Evolutionary conservation across 2,113 vertebrate species (phyloP), one percentile per base, ranked within the genome.

Genomic region (Uria lomvia): DNA sequence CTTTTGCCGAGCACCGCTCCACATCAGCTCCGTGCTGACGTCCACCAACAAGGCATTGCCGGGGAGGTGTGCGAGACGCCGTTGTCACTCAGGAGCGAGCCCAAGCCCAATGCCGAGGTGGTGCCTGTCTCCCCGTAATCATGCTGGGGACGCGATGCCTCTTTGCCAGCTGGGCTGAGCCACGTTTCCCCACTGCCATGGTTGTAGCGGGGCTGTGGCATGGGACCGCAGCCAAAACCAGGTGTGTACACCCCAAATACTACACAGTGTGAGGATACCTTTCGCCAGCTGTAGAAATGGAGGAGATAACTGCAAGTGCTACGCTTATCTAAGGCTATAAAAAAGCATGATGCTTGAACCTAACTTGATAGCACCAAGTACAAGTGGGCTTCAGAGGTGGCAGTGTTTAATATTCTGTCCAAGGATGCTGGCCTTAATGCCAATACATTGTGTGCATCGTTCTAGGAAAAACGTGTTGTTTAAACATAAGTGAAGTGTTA

Each of bases 121-220:
- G 26, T 32, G 7, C 45, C n/a, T 3, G 5, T 6, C 71, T n/a
- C 22, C 53, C 45, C 2, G 2, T 5, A 4, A 16, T 10, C 60
- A 2, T 4, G 1, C n/a, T 14, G 1, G 5, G 40, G 24, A 56
- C 4, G 2, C 3, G 30, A 20, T 5, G 22, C 32, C 43, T 30
- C 43, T 47, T 19, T 29, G n/a, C 29, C 26, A 17, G 55, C 27
- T 40, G 26, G 14, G 59, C 43, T 17, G 29, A 34, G 19, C 45
- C 15, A 2, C 23, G 1, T 2, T 1, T 26, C 20, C 17, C 59
- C 2, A 0, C 32, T 50, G 24, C 26, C 3, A 0, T 1, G 0
- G 19, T 20, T 5, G 15, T 13, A 8, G 24, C 1, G 5, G 42
- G 42, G 16, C 21, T 19, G 60, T 15, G 43, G 34, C 34, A 9